Conservation (phyloP, 1,140 invertebrate genomes). For the Arion vulgaris region DNA sequence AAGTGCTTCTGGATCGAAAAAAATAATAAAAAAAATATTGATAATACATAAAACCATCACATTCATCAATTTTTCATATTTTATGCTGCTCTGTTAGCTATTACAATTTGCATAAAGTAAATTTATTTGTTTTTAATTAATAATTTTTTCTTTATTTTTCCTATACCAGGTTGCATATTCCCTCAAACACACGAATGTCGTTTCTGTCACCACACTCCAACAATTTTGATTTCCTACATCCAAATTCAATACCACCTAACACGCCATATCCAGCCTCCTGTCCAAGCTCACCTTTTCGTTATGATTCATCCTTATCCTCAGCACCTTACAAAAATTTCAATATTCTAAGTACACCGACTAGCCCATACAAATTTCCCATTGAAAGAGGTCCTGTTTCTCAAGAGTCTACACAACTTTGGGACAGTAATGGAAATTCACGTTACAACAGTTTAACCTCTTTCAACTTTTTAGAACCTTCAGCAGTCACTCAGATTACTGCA, state of each 20-base stretch:
- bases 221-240: conserved; percentile 9
- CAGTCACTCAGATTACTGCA: neutral
- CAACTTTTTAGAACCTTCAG: neutral
- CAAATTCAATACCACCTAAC: neutral
- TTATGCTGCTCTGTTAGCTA: no score
- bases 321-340: conserved; percentile 11
- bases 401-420: conserved; percentile 2
- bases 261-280: conserved; percentile 18
- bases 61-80: no score
- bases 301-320: neutral
- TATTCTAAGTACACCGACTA: neutral
- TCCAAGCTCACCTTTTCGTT: conserved; percentile 27
- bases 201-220: conserved; percentile 13
- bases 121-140: no score
- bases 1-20: no score
- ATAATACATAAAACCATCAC: no score
- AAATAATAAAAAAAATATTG: no score
- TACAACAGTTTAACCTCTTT: neutral
- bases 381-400: neutral
- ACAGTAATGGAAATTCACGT: conserved; percentile 17
- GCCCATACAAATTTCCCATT: neutral
- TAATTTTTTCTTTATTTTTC: conserved; percentile 7
- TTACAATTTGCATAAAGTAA: no score
- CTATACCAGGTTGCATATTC: neutral
- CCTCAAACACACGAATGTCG: neutral